Percentiles rank a stretch among this genome's conserved stretches.
These are phyloP conservation scores for Silurus lanzhouensis DNA, from an alignment of 2,797 vertebrate genomes.

Conservation along the genomic window DNA sequence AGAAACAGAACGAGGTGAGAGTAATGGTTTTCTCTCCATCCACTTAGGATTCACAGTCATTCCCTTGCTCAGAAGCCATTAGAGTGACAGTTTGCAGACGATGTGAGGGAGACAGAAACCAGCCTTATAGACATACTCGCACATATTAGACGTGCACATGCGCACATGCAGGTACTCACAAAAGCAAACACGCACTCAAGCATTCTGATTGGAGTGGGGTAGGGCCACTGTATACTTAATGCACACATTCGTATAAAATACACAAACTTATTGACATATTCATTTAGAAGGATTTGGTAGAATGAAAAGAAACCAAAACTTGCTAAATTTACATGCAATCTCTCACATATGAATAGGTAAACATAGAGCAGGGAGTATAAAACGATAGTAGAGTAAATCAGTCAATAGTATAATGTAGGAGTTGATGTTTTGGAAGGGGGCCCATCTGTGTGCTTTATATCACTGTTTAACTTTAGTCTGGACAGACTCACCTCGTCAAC, in stretches of 20 bases:
- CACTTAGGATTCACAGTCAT: constrained; percentile 50
- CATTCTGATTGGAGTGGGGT: constrained; percentile 25
- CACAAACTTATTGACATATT: constrained; percentile 36
- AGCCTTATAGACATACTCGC: constrained; percentile 58
- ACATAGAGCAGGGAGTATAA: constrained; percentile 35
- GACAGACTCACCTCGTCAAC: constrained; percentile 45
- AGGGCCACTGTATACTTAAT: constrained; percentile 22
- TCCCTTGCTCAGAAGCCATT: constrained; percentile 72
- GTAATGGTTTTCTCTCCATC: constrained; percentile 67
- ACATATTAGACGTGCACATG: constrained; percentile 22
- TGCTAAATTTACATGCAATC: neutral
- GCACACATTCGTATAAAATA: constrained; percentile 25
- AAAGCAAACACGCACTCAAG: constrained; percentile 46
- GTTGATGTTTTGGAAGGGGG: constrained; percentile 52
- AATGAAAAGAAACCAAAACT: constrained; percentile 32
- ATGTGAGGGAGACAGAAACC: constrained; percentile 76
- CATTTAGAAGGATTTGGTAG: constrained; percentile 14
- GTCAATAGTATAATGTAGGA: constrained; percentile 42
- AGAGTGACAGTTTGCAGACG: constrained; percentile 80
- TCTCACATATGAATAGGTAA: constrained; percentile 27
- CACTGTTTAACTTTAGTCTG: constrained; percentile 53
- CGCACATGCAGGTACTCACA: constrained; percentile 45
- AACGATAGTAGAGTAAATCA: constrained; percentile 38
- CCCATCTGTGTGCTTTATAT: constrained; percentile 48
- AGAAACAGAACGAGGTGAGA: constrained; percentile 72